phyloP scores from a whole-genome alignment of 1,140 invertebrate species.

The Atopsyche davidsoni region DNA sequence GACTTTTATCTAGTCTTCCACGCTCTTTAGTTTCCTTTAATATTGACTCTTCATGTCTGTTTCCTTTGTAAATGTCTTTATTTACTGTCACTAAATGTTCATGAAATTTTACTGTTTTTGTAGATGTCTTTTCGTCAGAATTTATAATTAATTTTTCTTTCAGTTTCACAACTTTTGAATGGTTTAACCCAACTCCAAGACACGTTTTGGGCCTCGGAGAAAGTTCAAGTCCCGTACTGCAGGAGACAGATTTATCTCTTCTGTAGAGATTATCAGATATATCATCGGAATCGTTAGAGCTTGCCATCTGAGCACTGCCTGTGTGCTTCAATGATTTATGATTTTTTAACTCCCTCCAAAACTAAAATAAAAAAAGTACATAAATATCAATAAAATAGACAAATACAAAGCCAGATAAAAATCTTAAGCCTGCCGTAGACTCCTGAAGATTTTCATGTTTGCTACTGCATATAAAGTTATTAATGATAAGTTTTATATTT shows the following conservation, averaged over 20 bases:
- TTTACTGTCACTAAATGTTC: conserved; percentile 30
- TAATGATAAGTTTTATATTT: no score
- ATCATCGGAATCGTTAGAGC: conserved; percentile 29
- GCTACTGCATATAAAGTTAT: no score
- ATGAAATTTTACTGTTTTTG: conserved; percentile 26
- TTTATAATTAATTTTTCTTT: conserved; percentile 16
- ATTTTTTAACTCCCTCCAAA: conserved; percentile 62
- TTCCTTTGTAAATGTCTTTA: conserved; percentile 19
- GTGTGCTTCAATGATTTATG: conserved; percentile 47
- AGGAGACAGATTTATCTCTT: conserved; percentile 53
- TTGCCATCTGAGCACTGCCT: conserved; percentile 37
- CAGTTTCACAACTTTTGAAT: conserved; percentile 20
- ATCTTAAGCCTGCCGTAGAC: no score
- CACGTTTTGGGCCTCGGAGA: conserved; percentile 62
- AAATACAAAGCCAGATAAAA: no score
- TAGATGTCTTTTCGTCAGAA: conserved; percentile 15
- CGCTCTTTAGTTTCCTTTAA: conserved; percentile 35
- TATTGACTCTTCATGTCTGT: conserved; percentile 13
- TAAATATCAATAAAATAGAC: background rate
- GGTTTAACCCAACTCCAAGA: conserved; percentile 43
- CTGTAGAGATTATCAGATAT: conserved; percentile 37
- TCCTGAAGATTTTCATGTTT: no score
- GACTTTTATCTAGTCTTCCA: conserved; percentile 65
- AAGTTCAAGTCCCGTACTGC: conserved; percentile 62
- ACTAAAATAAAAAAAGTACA: conserved; percentile 40